phyloP scores from a whole-genome alignment of 1,140 invertebrate genomes.

The Agrilus planipennis region DNA sequence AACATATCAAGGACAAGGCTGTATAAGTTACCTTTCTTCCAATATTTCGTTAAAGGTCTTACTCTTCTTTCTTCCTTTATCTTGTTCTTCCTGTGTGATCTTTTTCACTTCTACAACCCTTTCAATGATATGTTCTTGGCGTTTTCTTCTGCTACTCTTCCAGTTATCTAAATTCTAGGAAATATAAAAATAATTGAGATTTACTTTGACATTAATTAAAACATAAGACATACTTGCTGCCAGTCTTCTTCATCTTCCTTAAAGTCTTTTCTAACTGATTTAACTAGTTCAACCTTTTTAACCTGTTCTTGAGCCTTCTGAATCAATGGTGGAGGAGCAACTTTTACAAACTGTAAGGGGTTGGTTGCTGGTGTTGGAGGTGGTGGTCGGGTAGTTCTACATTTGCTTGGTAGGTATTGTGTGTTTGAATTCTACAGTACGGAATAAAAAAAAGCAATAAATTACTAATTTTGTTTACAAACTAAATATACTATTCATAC shows the following conservation, averaged over 20 bases:
- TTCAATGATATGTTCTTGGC: constrained; percentile 79
- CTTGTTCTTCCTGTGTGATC: constrained; percentile 63
- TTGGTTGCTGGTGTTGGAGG: constrained; percentile 70
- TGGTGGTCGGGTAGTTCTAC: constrained; percentile 36
- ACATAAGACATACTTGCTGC: constrained; percentile 85
- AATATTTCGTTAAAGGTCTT: constrained; percentile 93
- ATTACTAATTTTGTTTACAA: too few species aligned
- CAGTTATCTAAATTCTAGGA: constrained; percentile 82
- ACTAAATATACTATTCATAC: too few species aligned
- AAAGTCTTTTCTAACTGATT: constrained; percentile 61
- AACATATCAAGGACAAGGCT: not conserved
- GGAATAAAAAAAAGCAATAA: constrained; percentile 2
- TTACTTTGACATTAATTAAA: too few species aligned
- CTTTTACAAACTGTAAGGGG: constrained; percentile 81
- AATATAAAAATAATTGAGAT: constrained; percentile 5
- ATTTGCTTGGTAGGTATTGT: constrained; percentile 32
- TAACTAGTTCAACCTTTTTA: constrained; percentile 71
- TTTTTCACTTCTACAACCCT: constrained; percentile 80
- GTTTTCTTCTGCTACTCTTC: constrained; percentile 83
- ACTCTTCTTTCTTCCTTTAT: constrained; percentile 55
- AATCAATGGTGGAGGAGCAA: constrained; percentile 72
- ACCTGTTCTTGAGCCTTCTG: constrained; percentile 75
- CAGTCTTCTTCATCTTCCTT: constrained; percentile 79
- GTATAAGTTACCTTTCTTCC: constrained; percentile 58
- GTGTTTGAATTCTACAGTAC: constrained; percentile 28